phyloP scores from a whole-genome alignment of 2,888 invertebrate species.

The Megastigmus dorsalis region DNA sequence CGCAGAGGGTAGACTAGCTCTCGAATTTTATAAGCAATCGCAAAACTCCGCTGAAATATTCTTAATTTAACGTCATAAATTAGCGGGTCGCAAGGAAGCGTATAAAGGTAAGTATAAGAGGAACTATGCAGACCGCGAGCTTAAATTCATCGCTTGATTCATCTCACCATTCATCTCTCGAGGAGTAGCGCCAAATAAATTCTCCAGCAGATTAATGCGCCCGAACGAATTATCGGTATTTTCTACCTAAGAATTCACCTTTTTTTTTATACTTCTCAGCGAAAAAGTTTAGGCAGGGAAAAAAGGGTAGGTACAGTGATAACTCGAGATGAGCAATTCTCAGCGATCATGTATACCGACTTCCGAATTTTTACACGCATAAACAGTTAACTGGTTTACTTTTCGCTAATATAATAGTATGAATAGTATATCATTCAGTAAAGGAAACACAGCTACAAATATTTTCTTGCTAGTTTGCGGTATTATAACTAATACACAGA shows the following conservation, averaged over 20 bases:
- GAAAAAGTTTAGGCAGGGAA: background rate
- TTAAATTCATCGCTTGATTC: constrained; percentile 17
- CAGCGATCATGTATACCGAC: too few species aligned
- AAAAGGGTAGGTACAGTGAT: background rate
- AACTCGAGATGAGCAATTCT: background rate
- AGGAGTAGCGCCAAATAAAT: background rate
- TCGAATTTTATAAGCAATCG: too few species aligned
- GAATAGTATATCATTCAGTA: too few species aligned
- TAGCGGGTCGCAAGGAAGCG: background rate
- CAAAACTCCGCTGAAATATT: too few species aligned
- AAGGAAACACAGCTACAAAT: too few species aligned
- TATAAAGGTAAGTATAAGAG: constrained; percentile 19
- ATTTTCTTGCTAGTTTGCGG: too few species aligned
- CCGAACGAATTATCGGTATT: constrained; percentile 5
- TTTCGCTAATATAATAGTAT: too few species aligned
- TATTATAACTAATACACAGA: too few species aligned
- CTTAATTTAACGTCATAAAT: constrained; percentile 9
- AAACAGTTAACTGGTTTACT: too few species aligned
- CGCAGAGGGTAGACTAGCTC: too few species aligned
- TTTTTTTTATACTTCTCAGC: background rate
- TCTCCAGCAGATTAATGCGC: constrained; percentile 3
- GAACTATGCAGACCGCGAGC: constrained; percentile 9
- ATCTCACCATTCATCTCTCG: constrained; percentile 9
- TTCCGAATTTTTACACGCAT: too few species aligned
- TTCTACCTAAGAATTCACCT: background rate